Evolutionary conservation across 2,888 invertebrate genomes (phyloP).

Genomic region (Thera britannica): DNA sequence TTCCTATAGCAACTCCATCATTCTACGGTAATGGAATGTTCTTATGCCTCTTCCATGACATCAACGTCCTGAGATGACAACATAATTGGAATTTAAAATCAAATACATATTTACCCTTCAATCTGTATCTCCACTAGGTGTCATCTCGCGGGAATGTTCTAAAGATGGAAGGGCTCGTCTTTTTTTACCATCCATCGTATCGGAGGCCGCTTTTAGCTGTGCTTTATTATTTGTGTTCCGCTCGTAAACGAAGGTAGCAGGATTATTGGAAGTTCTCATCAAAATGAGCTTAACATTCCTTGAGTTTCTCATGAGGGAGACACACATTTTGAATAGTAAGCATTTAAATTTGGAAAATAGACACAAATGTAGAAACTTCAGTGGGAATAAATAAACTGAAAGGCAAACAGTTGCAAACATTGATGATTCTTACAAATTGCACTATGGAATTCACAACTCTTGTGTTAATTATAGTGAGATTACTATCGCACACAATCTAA

Average conservation of each 20-base stretch:
- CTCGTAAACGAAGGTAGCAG: conserved; percentile 24
- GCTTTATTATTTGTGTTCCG: conserved; percentile 46
- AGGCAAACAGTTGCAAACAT: neutral
- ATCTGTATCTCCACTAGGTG: conserved; percentile 33
- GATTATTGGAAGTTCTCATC: conserved; percentile 35
- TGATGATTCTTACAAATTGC: neutral
- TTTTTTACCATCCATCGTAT: conserved; percentile 29
- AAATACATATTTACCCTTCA: conserved; percentile 18
- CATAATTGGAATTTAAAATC: conserved; percentile 23
- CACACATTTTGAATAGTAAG: neutral
- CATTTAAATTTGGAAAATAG: neutral
- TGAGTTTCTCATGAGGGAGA: neutral
- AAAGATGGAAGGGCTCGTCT: conserved; percentile 16
- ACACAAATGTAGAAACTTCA: neutral
- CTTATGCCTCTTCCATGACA: conserved; percentile 5
- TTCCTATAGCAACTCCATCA: conserved; percentile 4
- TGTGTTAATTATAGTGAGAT: conserved; percentile 11
- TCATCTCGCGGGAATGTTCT: conserved; percentile 32
- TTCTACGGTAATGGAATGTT: conserved; percentile 8
- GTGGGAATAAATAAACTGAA: neutral
- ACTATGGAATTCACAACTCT: neutral
- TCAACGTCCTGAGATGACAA: conserved; percentile 6
- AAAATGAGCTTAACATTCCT: conserved; percentile 30
- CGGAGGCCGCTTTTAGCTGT: conserved; percentile 41
- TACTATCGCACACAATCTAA: conserved; percentile 26